These are phyloP conservation scores for Zosterops hypoxanthus DNA, from an alignment of 2,113 vertebrate genomes.

Conservation along the genomic window DNA sequence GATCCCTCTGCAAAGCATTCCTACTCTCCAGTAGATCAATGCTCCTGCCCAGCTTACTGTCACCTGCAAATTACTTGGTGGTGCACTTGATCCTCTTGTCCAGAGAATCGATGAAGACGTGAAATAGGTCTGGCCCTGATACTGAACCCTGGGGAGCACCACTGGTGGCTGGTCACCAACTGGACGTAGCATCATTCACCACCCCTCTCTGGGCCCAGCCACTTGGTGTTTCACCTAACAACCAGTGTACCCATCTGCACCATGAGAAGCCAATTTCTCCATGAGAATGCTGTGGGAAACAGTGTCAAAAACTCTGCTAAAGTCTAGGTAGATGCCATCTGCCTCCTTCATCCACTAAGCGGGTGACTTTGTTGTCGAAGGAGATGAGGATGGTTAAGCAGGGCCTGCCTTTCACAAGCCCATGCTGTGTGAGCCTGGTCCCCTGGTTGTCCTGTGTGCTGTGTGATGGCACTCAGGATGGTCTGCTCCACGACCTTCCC, in stretches of 20 bases:
- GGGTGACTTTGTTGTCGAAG: background rate
- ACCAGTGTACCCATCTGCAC: background rate
- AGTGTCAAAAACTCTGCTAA: background rate
- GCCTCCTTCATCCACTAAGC: background rate
- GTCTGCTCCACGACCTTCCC: background rate
- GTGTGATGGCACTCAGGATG: background rate
- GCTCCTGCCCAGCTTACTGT: background rate
- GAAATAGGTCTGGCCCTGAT: background rate
- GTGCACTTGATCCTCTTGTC: background rate
- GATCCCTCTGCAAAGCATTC: background rate
- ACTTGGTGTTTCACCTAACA: background rate
- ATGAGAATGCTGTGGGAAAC: background rate
- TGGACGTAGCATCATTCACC: background rate
- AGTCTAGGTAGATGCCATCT: background rate
- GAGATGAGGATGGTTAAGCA: background rate
- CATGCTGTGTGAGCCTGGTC: background rate
- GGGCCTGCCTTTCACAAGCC: background rate
- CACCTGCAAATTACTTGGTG: background rate
- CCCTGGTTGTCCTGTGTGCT: background rate
- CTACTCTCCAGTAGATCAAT: background rate
- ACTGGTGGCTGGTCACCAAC: background rate
- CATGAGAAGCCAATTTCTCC: background rate
- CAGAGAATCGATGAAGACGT: background rate
- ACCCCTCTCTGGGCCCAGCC: fast-evolving
- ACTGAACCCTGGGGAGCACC: background rate